Evolutionary conservation across 2,888 invertebrate species (phyloP), one percentile per base, ranked within the genome.

Genomic region (Aleiodes testaceus): DNA sequence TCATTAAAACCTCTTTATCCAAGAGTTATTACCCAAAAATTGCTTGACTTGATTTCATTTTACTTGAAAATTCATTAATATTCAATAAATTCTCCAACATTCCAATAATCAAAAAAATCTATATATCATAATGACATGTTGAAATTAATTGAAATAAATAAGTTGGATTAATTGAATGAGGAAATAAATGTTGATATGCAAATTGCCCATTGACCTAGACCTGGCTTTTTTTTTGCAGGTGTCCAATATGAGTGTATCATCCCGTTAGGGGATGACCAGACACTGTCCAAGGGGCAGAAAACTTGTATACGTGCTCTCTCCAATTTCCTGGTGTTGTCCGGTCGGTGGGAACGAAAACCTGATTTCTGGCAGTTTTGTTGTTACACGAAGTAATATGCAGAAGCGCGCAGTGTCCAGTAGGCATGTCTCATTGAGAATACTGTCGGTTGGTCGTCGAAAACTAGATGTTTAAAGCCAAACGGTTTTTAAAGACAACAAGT

Each of bases 331-430:
- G 55, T 61, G 55, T 49, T 61, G 61, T n/a, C 44, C 47, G 65
- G 67, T 72, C 79, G 85, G 86, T 87, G 87, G 87, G 87, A 87
- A 87, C 86, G 82, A 85, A 87, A 87, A 87, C 87, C 87, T 87
- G 87, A 85, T 86, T 82, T 85, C 81, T 83, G 82, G 82, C 77
- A 80, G 81, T 74, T 67, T 69, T 52, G 50, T 45, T 14, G 53
- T 49, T 63, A 69, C 36, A 9, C 18, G 20, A 69, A 22, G 52
- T 20, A 55, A 55, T 55, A 53, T 64, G 63, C 63, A 49, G 20
- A 63, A 45, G 26, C 53, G 47, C 26, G 14, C 18, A 3, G 16
- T 49, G 44, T 61, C 36, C 66, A 42, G 49, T 69, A 16, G 49
- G 9, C 18, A n/a, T 61, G 61, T 36, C 16, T 53, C 14, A 16